Conservation (phyloP, 2,113 vertebrate genomes). For the Aldabrachelys gigantea region DNA sequence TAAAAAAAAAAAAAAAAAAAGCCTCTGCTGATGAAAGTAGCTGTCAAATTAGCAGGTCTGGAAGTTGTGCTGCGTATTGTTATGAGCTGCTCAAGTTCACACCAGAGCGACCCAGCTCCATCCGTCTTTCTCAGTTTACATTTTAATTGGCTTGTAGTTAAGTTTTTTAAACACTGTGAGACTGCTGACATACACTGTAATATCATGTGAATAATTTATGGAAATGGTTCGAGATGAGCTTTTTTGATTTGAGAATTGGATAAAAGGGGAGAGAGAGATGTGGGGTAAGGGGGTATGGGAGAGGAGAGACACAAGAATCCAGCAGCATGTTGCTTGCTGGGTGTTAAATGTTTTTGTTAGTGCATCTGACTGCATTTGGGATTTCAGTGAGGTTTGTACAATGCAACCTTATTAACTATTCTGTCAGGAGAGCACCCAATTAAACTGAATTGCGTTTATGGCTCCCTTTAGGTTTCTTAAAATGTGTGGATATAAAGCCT, state of each 20-base stretch:
- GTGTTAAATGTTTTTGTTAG: conserved; percentile 69
- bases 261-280: conserved; percentile 52
- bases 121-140: conserved; percentile 89
- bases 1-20: conserved; percentile 33
- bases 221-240: conserved; percentile 75
- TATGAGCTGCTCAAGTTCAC: conserved; percentile 84
- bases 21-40: conserved; percentile 80
- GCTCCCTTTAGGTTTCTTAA: conserved; percentile 79
- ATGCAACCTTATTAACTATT: conserved; percentile 79
- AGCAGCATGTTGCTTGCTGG: conserved; percentile 40
- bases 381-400: conserved; percentile 75
- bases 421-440: conserved; percentile 84
- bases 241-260: conserved; percentile 66
- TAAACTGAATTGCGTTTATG: conserved; percentile 82
- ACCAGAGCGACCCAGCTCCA: conserved; percentile 82
- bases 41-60: conserved; percentile 87
- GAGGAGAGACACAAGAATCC: conserved; percentile 19
- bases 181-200: conserved; percentile 87
- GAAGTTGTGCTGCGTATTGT: conserved; percentile 83
- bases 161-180: conserved; percentile 86
- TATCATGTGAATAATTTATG: conserved; percentile 88
- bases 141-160: conserved; percentile 91
- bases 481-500: conserved; percentile 72
- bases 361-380: conserved; percentile 69
- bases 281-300: background rate